These are phyloP conservation scores for Geotrypetes seraphini DNA, from an alignment of 2,797 vertebrate species.

Conservation along the genomic window DNA sequence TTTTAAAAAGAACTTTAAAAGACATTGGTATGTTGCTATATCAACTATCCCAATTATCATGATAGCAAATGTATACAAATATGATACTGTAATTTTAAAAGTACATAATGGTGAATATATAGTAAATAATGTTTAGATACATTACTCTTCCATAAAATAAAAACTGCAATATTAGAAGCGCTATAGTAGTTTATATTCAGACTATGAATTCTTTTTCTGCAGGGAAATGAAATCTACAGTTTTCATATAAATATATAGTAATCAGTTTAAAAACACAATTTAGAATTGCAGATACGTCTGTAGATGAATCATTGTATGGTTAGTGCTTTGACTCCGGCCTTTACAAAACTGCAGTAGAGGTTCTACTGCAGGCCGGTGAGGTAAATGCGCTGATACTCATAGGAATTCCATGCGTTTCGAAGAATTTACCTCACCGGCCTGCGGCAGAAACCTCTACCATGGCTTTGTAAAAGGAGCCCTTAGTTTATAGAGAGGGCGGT, in stretches of 20 bases:
- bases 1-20: conserved; percentile 43
- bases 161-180: conserved; percentile 53
- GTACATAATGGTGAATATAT: conserved; percentile 52
- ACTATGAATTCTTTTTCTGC: conserved; percentile 33
- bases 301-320: conserved; percentile 49
- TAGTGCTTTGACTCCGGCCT: no score
- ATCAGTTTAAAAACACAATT: conserved; percentile 51
- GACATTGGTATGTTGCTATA: conserved; percentile 59
- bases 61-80: conserved; percentile 58
- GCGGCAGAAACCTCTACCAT: no score
- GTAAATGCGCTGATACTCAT: no score
- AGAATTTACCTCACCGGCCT: no score
- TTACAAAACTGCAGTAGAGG: no score
- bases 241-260: conserved; percentile 53
- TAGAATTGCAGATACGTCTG: conserved; percentile 45
- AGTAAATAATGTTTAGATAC: conserved; percentile 56
- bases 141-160: conserved; percentile 51
- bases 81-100: conserved; percentile 49
- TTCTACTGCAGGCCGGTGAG: no score
- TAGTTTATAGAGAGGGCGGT: conserved; percentile 48
- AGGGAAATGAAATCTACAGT: conserved; percentile 47
- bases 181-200: conserved; percentile 50
- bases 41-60: conserved; percentile 58
- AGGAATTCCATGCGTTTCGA: no score
- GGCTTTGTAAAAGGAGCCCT: no score